phyloP scores from a whole-genome alignment of 2,888 invertebrate species.

The Kuschelorhynchus macadamiae region DNA sequence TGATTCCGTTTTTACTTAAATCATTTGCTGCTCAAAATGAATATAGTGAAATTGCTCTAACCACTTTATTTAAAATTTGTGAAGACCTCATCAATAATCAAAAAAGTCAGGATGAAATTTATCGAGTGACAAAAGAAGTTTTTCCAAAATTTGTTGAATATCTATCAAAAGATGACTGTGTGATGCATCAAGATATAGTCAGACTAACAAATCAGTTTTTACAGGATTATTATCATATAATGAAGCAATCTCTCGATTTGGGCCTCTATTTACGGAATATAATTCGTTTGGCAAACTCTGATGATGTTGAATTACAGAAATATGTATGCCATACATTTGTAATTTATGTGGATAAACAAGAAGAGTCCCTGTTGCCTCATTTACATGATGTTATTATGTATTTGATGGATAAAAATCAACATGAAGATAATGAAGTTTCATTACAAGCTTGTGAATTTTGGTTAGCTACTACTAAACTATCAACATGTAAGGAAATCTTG shows the following conservation, averaged over 20 bases:
- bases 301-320: conserved; percentile 95
- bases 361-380: conserved; percentile 95
- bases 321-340: conserved; percentile 98
- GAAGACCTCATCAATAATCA: conserved; percentile 82
- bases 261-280: conserved; percentile 80
- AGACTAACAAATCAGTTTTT: conserved; percentile 65
- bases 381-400: conserved; percentile 98
- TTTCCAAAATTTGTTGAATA: conserved; percentile 62
- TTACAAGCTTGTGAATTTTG: conserved; percentile 99
- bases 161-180: conserved; percentile 58
- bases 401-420: conserved; percentile 94
- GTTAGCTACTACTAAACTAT: conserved; percentile 95
- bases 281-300: conserved; percentile 93
- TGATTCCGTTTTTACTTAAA: conserved; percentile 90
- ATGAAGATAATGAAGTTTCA: conserved; percentile 92
- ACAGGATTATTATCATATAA: conserved; percentile 63
- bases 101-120: conserved; percentile 61
- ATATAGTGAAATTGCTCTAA: conserved; percentile 96
- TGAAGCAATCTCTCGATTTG: conserved; percentile 64
- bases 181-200: conserved; percentile 59
- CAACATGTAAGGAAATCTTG: conserved; percentile 92
- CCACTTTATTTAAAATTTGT: conserved; percentile 97
- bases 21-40: conserved; percentile 93
- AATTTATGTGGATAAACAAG: conserved; percentile 89
- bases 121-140: conserved; percentile 60